phyloP scores from a whole-genome alignment of 2,888 invertebrate genomes.

The Bugulina stolonifera region DNA sequence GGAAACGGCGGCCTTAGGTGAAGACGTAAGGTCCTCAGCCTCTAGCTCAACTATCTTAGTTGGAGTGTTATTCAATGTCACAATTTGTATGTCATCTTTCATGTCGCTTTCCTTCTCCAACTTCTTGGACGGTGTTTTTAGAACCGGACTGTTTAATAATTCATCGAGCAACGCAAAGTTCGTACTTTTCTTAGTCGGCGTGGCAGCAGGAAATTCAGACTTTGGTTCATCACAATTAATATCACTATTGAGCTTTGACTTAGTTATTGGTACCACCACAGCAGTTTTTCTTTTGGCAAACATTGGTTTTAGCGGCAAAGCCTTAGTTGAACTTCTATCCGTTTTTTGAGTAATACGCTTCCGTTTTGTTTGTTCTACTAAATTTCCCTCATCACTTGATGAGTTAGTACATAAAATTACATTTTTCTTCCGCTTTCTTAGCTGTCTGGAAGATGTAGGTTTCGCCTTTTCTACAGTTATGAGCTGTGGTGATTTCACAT shows the following conservation, averaged over 20 bases:
- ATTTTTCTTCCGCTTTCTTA: not conserved
- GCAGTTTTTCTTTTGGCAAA: conserved; percentile 2
- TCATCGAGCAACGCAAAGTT: not conserved
- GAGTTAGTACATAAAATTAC: too few species aligned
- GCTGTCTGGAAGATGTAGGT: not conserved
- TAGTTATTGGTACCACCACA: conserved; percentile 4
- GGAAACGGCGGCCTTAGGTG: not conserved
- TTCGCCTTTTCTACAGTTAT: not conserved
- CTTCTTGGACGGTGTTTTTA: too few species aligned
- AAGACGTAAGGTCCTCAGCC: not conserved
- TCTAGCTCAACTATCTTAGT: not conserved
- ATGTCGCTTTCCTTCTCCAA: not conserved
- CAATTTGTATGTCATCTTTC: not conserved
- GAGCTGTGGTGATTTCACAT: not conserved
- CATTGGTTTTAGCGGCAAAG: not conserved
- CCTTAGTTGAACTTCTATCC: not conserved
- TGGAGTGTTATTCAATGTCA: not conserved
- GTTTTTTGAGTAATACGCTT: not conserved
- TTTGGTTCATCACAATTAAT: not conserved
- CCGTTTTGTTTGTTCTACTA: not conserved
- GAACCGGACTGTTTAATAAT: not conserved
- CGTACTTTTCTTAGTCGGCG: not conserved
- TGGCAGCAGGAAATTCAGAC: not conserved
- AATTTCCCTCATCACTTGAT: not conserved
- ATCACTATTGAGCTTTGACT: not conserved